A percentile compares a stretch with the other conserved stretches of the same genome.
These are phyloP conservation scores for Idaea biselata DNA, from an alignment of 2,888 invertebrate species.

Conservation along the genomic window DNA sequence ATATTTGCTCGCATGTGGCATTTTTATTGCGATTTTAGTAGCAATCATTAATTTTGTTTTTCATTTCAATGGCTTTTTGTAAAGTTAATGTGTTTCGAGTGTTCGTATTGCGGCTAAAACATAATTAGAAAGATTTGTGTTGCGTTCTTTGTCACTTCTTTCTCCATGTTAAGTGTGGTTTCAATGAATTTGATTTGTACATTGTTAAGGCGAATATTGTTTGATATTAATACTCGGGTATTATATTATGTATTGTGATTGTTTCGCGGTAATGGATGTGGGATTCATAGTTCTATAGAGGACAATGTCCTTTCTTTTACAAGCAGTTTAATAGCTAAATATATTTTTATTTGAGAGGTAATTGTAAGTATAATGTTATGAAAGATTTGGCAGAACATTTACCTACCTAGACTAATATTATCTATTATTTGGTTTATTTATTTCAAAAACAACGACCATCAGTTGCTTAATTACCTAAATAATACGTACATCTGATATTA, in stretches of 20 bases:
- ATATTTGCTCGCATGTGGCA: conserved; percentile 78
- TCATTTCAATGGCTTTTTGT: conserved; percentile 53
- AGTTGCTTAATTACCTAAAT: too few species aligned
- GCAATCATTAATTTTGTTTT: conserved; percentile 80
- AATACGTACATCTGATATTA: too few species aligned
- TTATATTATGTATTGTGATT: conserved; percentile 25
- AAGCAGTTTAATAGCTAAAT: background rate
- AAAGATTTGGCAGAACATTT: too few species aligned
- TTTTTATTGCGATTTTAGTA: conserved; percentile 79
- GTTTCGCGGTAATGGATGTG: conserved; percentile 25
- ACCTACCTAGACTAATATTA: too few species aligned
- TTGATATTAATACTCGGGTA: conserved; percentile 38
- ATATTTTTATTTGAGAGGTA: too few species aligned
- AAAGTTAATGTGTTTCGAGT: conserved; percentile 71
- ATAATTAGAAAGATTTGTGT: conserved; percentile 59
- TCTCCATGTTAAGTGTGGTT: conserved; percentile 58
- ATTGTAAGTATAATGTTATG: too few species aligned
- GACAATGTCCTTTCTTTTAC: conserved; percentile 4
- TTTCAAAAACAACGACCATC: too few species aligned
- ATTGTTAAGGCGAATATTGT: conserved; percentile 45
- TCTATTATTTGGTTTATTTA: too few species aligned
- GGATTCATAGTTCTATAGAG: conserved; percentile 18
- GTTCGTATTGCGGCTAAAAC: conserved; percentile 54
- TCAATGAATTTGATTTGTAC: conserved; percentile 54
- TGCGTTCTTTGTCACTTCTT: conserved; percentile 47